Evolutionary conservation across 2,113 vertebrate species (phyloP).

Genomic region (Melospiza melodia): DNA sequence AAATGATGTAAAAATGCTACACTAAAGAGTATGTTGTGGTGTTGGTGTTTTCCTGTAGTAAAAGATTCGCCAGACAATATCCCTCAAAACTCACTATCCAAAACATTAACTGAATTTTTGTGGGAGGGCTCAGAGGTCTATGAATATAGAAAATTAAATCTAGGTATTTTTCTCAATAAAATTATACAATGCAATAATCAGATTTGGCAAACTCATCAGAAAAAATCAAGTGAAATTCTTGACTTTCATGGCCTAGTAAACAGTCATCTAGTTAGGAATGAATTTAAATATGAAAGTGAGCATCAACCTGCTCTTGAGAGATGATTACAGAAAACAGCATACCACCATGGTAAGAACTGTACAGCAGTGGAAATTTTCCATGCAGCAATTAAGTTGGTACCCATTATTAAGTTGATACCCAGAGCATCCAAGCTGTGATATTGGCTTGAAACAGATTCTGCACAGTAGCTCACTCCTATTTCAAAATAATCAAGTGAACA

Average conservation of each 20-base stretch:
- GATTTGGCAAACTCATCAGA: conserved; percentile 53
- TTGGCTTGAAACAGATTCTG: background rate
- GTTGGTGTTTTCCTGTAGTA: background rate
- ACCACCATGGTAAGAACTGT: background rate
- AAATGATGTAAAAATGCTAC: background rate
- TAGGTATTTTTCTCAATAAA: conserved; percentile 52
- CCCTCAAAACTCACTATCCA: conserved; percentile 1
- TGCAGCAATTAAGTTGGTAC: background rate
- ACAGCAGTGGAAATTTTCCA: background rate
- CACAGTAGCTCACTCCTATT: background rate
- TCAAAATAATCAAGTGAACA: background rate
- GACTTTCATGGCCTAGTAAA: conserved; percentile 58
- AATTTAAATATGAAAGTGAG: conserved; percentile 64
- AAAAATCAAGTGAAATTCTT: conserved; percentile 53
- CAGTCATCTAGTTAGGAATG: conserved; percentile 46
- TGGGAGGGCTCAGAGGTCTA: conserved; percentile 43
- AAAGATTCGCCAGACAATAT: conserved; percentile 12
- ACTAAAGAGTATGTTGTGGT: background rate
- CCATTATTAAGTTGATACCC: background rate
- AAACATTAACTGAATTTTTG: background rate
- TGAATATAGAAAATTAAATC: conserved; percentile 48
- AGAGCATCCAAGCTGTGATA: background rate
- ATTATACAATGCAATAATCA: conserved; percentile 40
- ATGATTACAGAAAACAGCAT: background rate
- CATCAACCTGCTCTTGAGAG: background rate